Percentiles rank a stretch among this genome's conserved stretches.
Evolutionary conservation across 1,140 invertebrate species (phyloP).

Genomic region (Heliconius melpomene): DNA sequence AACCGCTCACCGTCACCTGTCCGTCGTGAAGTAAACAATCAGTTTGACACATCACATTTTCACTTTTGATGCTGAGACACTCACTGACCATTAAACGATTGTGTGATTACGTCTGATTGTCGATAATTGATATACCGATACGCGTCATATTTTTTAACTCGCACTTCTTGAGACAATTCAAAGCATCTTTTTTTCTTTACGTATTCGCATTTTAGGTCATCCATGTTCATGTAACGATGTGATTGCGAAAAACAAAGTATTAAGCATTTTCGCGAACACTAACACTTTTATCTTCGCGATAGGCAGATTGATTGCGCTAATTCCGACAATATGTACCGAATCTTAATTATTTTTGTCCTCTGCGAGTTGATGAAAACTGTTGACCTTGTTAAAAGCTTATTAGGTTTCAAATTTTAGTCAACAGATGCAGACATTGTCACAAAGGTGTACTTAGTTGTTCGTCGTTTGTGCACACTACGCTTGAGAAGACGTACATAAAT

Average conservation of each 20-base stretch:
- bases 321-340: slow-evolving; percentile 63
- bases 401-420: slow-evolving; percentile 82
- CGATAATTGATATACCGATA: slow-evolving; percentile 61
- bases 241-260: slow-evolving; percentile 81
- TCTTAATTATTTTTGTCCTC: slow-evolving; percentile 79
- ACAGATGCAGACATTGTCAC: slow-evolving; percentile 81
- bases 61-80: slow-evolving; percentile 75
- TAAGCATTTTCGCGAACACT: slow-evolving; percentile 78
- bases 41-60: slow-evolving; percentile 82
- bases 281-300: slow-evolving; percentile 67
- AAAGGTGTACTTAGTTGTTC: slow-evolving; percentile 71
- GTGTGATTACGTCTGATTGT: slow-evolving; percentile 64
- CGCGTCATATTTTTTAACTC: slow-evolving; percentile 71
- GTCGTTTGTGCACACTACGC: slow-evolving; percentile 53
- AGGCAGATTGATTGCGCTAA: slow-evolving; percentile 59
- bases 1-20: slow-evolving; percentile 79
- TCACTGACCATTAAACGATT: slow-evolving; percentile 65
- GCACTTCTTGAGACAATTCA: slow-evolving; percentile 69
- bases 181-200: slow-evolving; percentile 79
- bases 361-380: slow-evolving; percentile 80
- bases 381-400: slow-evolving; percentile 82
- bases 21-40: slow-evolving; percentile 81
- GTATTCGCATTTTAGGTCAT: slow-evolving; percentile 82
- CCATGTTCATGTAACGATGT: slow-evolving; percentile 82
- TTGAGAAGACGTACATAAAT: slow-evolving; percentile 50